Conservation (phyloP, 2,113 vertebrate species). For the Phasianus colchicus region DNA sequence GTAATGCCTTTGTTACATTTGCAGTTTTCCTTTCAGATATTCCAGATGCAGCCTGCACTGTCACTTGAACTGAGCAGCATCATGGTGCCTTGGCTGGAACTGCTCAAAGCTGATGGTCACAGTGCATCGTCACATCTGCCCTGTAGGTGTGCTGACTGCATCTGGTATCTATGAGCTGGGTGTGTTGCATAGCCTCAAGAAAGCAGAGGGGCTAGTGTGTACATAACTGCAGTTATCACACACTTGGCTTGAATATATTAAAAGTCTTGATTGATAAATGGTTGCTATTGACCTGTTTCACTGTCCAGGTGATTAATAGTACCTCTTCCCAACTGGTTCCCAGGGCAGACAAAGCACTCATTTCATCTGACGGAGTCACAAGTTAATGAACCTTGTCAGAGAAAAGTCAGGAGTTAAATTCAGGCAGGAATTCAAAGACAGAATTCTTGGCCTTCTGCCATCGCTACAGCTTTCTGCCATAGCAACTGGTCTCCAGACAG, state of each 20-base stretch:
- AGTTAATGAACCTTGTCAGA: slow-evolving; percentile 39
- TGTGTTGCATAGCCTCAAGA: neutral
- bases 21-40: neutral
- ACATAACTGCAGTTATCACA: neutral
- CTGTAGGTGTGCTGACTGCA: fast-evolving
- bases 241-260: neutral
- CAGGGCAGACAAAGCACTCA: neutral
- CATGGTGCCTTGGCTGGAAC: neutral
- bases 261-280: neutral
- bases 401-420: slow-evolving; percentile 60
- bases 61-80: neutral
- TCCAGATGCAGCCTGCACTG: fast-evolving
- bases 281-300: neutral
- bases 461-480: slow-evolving; percentile 21
- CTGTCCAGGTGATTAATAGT: slow-evolving; percentile 2
- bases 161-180: neutral
- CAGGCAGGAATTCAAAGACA: slow-evolving; percentile 34
- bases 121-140: fast-evolving
- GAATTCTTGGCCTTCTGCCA: slow-evolving; percentile 51
- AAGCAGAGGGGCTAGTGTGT: neutral
- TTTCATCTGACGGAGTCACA: neutral
- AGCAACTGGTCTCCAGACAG: slow-evolving; percentile 56
- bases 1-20: neutral
- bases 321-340: neutral
- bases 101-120: neutral